Base-by-base conservation (phyloP, 2,113 vertebrate species). In the Cinclus cinclus region DNA sequence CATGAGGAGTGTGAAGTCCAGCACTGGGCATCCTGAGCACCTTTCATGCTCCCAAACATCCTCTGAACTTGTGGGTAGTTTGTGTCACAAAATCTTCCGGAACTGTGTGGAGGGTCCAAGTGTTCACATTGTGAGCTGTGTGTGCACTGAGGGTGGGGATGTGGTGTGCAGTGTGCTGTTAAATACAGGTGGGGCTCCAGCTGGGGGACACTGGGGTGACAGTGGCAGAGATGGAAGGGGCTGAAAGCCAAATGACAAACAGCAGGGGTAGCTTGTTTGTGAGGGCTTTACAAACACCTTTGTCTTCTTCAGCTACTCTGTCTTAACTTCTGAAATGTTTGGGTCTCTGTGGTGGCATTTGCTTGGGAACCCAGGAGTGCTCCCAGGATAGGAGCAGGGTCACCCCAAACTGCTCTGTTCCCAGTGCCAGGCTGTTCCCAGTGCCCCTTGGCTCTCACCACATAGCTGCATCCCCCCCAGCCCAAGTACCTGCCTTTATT, bases 111-210 rank as follows among this genome's bases (percentile, higher is more conserved):
- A 80, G 46, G 55, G 56, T 35, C 56, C 0, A 0, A 50, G 63
- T 0, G 13, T 4, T 60, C 18, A 0, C 0, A 0, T 0, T 58
- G 14, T 0, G 25, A 70, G 50, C 33, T 41, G 41, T 12, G 62
- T 8, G 13, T 7, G 83, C 2, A 0, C 53, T 0, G 16, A 37
- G 71, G 46, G 14, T 7, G 75, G 55, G 65, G 6, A 3, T 4
- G 31, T 0, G 24, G 74, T 53, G 41, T 49, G 53, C 35, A 15
- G 21, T 3, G 3, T 5, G 35, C 47, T 86, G 1, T 28, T 41
- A 55, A 42, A 58, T 7, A 11, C 37, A 27, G 49, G 23, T 27
- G 86, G 33, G n/a, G 67, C 3, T 39, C 33, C 76, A n/a, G 31
- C n/a, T 6, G 64, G 49, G 74, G 74, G 39, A 14, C n/a, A 1